Conservation (phyloP, 23 tunicate species). For the Halocynthia roretzi region DNA sequence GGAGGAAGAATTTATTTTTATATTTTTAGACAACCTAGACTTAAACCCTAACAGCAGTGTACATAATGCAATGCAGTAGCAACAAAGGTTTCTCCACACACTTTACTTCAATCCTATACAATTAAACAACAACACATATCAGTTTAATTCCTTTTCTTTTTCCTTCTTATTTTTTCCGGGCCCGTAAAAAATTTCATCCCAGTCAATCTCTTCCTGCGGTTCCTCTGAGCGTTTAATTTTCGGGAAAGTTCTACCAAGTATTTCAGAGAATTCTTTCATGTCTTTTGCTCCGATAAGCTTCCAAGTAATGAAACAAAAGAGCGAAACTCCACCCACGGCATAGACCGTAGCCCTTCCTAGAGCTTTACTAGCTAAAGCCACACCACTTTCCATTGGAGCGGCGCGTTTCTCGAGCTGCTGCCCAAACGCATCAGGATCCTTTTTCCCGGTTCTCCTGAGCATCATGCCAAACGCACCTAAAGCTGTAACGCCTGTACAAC, state of each 20-base stretch:
- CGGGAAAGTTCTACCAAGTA: slow-evolving; percentile 74
- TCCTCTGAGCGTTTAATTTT: slow-evolving; percentile 47
- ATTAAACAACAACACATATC: too few species aligned
- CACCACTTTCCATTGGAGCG: slow-evolving; percentile 56
- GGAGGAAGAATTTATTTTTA: too few species aligned
- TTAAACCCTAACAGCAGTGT: too few species aligned
- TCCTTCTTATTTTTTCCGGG: slow-evolving; percentile 14
- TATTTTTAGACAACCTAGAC: too few species aligned
- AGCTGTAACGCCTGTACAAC: slow-evolving; percentile 46
- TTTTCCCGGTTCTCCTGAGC: slow-evolving; percentile 44
- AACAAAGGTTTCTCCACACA: too few species aligned
- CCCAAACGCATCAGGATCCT: slow-evolving; percentile 30
- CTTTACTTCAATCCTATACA: too few species aligned
- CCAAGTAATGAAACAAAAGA: slow-evolving; percentile 79
- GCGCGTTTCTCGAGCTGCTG: slow-evolving; percentile 4
- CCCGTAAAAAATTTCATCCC: slow-evolving; percentile 78
- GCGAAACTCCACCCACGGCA: slow-evolving; percentile 79
- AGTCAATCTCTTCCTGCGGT: slow-evolving; percentile 53
- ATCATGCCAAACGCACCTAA: slow-evolving; percentile 80
- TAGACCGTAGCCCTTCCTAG: slow-evolving; percentile 81
- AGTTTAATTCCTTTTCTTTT: neutral
- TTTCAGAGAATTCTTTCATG: slow-evolving; percentile 60
- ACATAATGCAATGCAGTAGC: too few species aligned
- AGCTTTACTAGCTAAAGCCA: slow-evolving; percentile 64
- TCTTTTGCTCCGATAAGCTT: slow-evolving; percentile 69